Conservation (phyloP, 2,888 invertebrate species). For the Polietes domitor region DNA sequence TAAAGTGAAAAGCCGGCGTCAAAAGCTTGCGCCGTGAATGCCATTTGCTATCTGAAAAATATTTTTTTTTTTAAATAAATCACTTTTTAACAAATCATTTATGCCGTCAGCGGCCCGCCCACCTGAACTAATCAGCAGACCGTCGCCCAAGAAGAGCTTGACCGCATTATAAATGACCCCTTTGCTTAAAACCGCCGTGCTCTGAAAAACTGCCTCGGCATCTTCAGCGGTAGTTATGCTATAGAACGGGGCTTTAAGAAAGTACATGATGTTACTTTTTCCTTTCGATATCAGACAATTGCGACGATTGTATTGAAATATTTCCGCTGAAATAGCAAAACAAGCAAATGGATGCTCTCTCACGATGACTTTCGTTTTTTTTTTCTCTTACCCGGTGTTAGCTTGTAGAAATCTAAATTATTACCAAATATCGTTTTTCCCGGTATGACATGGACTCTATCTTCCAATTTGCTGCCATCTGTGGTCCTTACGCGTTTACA, state of each 20-base stretch:
- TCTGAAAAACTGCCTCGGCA: slow-evolving; percentile 82
- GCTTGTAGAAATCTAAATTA: slow-evolving; percentile 74
- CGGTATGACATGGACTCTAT: slow-evolving; percentile 70
- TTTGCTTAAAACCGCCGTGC: slow-evolving; percentile 82
- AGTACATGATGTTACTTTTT: slow-evolving; percentile 76
- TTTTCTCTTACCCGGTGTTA: slow-evolving; percentile 71
- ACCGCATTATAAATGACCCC: slow-evolving; percentile 81
- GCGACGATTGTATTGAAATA: slow-evolving; percentile 71
- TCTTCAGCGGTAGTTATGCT: slow-evolving; percentile 81
- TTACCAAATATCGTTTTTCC: slow-evolving; percentile 76
- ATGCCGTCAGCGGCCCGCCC: background rate
- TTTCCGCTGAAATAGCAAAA: slow-evolving; percentile 65
- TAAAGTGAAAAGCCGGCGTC: slow-evolving; percentile 86
- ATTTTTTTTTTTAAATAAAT: too few species aligned
- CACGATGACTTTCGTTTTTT: too few species aligned
- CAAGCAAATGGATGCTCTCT: too few species aligned
- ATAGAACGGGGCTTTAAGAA: slow-evolving; percentile 72
- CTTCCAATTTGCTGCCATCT: slow-evolving; percentile 73
- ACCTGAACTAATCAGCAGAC: slow-evolving; percentile 68
- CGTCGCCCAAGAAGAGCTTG: slow-evolving; percentile 82
- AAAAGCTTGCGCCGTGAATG: slow-evolving; percentile 82
- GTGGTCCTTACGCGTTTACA: slow-evolving; percentile 71
- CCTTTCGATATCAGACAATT: slow-evolving; percentile 68
- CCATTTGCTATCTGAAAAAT: background rate
- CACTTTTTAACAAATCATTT: too few species aligned